Evolutionary conservation across 1,140 invertebrate genomes (phyloP), one percentile per base, ranked within the genome.

Genomic region (Oppia nitens): DNA sequence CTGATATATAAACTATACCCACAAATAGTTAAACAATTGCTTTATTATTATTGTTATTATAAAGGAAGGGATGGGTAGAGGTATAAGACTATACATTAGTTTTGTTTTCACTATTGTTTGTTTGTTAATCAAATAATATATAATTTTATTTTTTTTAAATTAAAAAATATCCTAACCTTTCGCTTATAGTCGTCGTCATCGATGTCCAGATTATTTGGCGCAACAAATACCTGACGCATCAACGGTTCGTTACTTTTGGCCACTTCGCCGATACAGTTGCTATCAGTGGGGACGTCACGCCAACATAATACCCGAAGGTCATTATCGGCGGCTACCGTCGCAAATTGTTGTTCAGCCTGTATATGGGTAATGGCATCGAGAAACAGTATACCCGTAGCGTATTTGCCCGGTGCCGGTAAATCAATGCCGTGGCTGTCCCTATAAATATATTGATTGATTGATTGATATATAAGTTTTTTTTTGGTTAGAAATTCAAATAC

Each of bases 331-430:
- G 90, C 88, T 61, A 97, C 74, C 55, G 79, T 78, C 59, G 78
- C 75, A 69, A 98, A 96, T 55, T 82, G 78, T 55, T 78, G 74
- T 71, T 97, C 89, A 29, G 81, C 83, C 64, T 86, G 78, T 60
- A 81, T 75, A 64, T 88, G 82, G 64, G 87, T 83, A 14, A 83
- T 75, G 67, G 84, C 82, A 68, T 94, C 88, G 66, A 96, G 74
- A 72, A 91, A 98, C 63, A 97, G 78, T 55, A 98, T 90, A 55
- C 94, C 95, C 12, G 93, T 97, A 40, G 92, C 94, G 75, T 98
- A 98, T 63, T 80, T 75, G 9, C 92, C 92, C 64, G 82, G 79
- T 26, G 80, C 74, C 2, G 95, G 94, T 59, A 98, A 75, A 60
- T 82, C 79, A 55, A 94, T 76, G 64, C 82, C 82, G 63, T 83